Percentiles rank a stretch among this genome's conserved stretches.
Conservation (phyloP, 2,113 vertebrate species). For the Lonchura striata region DNA sequence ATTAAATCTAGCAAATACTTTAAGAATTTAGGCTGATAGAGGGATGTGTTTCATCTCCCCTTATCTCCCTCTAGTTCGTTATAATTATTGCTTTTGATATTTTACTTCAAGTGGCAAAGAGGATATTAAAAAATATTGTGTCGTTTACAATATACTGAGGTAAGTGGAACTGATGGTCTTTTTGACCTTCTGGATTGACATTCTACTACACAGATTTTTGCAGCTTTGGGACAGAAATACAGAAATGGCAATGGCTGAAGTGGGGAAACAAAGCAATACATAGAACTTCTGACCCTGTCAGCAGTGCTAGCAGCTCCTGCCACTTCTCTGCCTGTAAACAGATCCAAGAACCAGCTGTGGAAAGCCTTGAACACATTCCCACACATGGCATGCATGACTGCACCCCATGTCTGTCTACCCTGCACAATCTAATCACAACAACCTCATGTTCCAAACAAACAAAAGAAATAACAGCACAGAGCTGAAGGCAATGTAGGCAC, state of each 20-base stretch:
- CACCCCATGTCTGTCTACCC: background rate
- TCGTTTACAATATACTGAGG: background rate
- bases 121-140: background rate
- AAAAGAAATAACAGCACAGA: background rate
- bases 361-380: background rate
- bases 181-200: background rate
- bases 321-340: background rate
- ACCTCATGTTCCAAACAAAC: background rate
- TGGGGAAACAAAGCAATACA: background rate
- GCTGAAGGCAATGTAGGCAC: background rate
- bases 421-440: background rate
- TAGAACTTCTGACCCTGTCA: background rate
- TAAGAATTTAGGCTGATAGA: background rate
- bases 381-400: background rate
- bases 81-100: background rate
- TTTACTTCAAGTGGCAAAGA: background rate
- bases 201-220: background rate
- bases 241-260: background rate
- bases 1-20: slow-evolving; percentile 10
- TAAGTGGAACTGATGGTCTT: background rate
- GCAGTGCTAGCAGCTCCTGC: background rate
- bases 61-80: background rate
- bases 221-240: background rate
- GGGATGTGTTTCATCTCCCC: background rate
- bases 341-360: background rate